Conservation (phyloP, 2,888 invertebrate genomes). For the Pollenia griseotomentosa region DNA sequence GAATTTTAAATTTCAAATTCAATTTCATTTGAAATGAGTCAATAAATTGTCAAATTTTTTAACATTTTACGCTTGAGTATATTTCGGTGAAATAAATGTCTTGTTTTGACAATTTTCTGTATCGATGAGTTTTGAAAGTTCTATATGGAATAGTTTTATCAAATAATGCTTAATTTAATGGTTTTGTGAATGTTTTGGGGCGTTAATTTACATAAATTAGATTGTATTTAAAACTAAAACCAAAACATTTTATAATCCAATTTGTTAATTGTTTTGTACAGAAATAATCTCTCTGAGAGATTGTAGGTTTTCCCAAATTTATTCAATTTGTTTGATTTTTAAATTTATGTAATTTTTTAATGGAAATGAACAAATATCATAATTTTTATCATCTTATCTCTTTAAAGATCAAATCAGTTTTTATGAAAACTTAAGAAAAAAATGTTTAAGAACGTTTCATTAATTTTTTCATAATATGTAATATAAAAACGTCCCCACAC, state of each 20-base stretch:
- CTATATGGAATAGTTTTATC: background rate
- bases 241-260: conserved; percentile 18
- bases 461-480: too few relatives aligned
- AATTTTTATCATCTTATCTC: background rate
- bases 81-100: background rate
- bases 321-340: background rate
- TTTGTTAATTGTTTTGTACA: conserved; percentile 38
- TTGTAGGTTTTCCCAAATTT: background rate
- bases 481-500: too few relatives aligned
- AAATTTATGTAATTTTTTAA: conserved; percentile 28
- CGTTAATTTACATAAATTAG: conserved; percentile 49
- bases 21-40: conserved; percentile 64
- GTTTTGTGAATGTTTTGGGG: background rate
- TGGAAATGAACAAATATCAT: background rate
- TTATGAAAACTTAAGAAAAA: too few relatives aligned
- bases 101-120: conserved; percentile 35
- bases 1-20: too few relatives aligned
- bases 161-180: background rate
- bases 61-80: conserved; percentile 29
- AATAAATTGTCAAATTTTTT: conserved; percentile 75
- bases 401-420: too few relatives aligned
- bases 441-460: too few relatives aligned
- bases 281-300: background rate
- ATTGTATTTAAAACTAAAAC: background rate
- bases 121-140: conserved; percentile 20